Evolutionary conservation across 2,797 vertebrate genomes (phyloP), one percentile per base, ranked within the genome.

Genomic region (Rhabdomys pumilio): DNA sequence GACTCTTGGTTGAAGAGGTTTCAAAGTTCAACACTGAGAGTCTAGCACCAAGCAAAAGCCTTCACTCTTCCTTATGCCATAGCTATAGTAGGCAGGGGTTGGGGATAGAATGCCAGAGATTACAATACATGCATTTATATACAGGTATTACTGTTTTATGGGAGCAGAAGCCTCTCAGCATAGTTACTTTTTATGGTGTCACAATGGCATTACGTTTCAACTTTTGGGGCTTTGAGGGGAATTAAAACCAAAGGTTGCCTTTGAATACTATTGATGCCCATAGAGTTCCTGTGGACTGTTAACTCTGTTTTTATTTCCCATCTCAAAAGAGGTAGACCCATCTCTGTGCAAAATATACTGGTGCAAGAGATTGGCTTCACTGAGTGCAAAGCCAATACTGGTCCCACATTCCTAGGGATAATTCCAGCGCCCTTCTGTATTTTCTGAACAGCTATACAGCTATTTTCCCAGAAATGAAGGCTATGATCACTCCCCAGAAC

Each of bases 341-440:
- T 59, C 1, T 1, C 72, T 6, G 55, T 72, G 81, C 12, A 53
- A 20, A 6, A 41, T 34, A n/a, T 12, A 26, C 7, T 11, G 29
- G 8, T 14, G 50, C 1, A 9, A 53, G 3, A 59, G 41, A 7
- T 31, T 4, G 38, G 34, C 6, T 29, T 14, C 11, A 13, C 26
- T 3, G 24, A 19, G 11, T 9, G 65, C 11, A 50, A 7, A 41
- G 44, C 38, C 11, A 4, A 3, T 29, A 0, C 0, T 0, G 67
- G 20, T 22, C 26, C 86, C 34, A 10, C 0, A 1, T 61, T 20
- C 1, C n/a, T 26, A 53, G 19, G 38, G 24, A 20, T 53, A 55
- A 38, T 59, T 24, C 19, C 10, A 12, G 31, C 26, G 17, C 55
- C 53, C 2, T 55, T n/a, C 41, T 69, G 63, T 13, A 13, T 26